Conservation (phyloP, 2,113 vertebrate species). For the Chaetura pelagica region DNA sequence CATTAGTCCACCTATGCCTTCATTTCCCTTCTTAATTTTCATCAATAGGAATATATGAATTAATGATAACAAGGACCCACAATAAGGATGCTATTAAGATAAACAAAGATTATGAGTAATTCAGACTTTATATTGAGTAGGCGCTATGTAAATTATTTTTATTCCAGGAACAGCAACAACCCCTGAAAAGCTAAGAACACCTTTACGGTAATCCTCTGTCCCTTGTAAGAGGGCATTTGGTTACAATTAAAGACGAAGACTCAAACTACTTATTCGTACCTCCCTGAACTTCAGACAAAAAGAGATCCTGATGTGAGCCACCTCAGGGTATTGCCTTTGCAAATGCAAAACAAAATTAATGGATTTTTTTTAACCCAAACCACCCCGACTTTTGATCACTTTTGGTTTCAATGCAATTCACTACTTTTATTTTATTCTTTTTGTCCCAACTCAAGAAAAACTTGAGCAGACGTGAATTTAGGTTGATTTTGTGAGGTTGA, state of each 20-base stretch:
- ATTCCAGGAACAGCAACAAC: background rate
- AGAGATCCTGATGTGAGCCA: background rate
- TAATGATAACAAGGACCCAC: fast-evolving
- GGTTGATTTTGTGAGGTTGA: conserved; percentile 71
- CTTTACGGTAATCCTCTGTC: background rate
- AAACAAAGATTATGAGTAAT: background rate
- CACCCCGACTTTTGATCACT: background rate
- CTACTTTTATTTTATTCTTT: background rate
- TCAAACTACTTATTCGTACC: background rate
- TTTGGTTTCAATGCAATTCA: background rate
- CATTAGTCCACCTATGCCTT: background rate
- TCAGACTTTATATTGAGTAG: background rate
- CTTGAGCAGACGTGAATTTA: conserved; percentile 34
- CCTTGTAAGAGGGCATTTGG: conserved; percentile 2
- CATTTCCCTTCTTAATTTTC: background rate
- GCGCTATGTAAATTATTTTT: background rate
- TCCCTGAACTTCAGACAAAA: background rate
- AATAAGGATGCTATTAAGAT: background rate
- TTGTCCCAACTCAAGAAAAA: background rate
- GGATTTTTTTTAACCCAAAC: background rate
- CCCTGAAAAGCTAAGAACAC: background rate
- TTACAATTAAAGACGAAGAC: conserved; percentile 28
- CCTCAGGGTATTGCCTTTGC: background rate
- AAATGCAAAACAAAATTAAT: background rate
- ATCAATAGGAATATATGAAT: background rate